A percentile compares a stretch with the other conserved stretches of the same genome.
Conservation (phyloP, 1,140 invertebrate genomes). For the Leptinotarsa lineolata region DNA sequence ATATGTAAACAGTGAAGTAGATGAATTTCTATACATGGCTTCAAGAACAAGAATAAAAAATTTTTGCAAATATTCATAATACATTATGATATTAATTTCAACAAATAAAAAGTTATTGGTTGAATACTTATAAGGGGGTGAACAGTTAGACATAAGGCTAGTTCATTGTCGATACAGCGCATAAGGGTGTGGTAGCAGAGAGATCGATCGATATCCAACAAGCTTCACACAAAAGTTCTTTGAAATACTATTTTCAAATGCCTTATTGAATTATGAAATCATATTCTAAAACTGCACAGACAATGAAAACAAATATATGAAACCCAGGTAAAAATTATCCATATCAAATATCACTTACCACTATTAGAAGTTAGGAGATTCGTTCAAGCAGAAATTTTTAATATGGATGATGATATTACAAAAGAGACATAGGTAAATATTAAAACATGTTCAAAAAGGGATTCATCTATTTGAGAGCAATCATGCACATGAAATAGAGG, state of each 20-base stretch:
- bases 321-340: slow-evolving; percentile 39
- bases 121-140: too few relatives aligned
- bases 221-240: slow-evolving; percentile 6
- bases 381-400: slow-evolving; percentile 39
- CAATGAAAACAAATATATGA: slow-evolving; percentile 28
- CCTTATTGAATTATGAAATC: slow-evolving; percentile 39
- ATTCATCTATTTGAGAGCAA: slow-evolving; percentile 10
- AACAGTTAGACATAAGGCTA: neutral
- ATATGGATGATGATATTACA: slow-evolving; percentile 24
- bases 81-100: too few relatives aligned
- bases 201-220: slow-evolving; percentile 18
- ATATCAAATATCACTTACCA: slow-evolving; percentile 41
- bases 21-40: too few relatives aligned
- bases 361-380: slow-evolving; percentile 27
- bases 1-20: too few relatives aligned
- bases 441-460: slow-evolving; percentile 7
- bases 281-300: slow-evolving; percentile 39
- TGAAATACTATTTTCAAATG: neutral
- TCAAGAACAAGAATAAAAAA: too few relatives aligned
- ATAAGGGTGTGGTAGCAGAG: slow-evolving; percentile 23
- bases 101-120: too few relatives aligned
- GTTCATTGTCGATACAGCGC: neutral
- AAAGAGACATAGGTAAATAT: slow-evolving; percentile 20
- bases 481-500: slow-evolving; percentile 15
- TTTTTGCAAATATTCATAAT: too few relatives aligned